Evolutionary conservation across 2,113 vertebrate genomes (phyloP).

Genomic region (Anarrhichthys ocellatus): DNA sequence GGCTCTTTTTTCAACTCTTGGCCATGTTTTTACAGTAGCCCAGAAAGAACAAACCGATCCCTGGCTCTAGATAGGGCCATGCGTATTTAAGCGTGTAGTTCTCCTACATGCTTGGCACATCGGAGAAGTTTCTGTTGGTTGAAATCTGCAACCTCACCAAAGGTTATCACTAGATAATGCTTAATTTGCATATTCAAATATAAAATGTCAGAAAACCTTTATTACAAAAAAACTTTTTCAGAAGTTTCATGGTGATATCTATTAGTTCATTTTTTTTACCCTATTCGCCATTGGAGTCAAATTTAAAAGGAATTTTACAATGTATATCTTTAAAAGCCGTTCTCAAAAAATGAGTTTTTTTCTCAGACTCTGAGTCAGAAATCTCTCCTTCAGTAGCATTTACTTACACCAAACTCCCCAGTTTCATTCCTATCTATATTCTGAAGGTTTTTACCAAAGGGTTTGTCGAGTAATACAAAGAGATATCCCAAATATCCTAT

Average conservation of each 20-base stretch:
- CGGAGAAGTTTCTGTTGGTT: too few species aligned
- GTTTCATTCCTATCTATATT: not conserved
- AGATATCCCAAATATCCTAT: not conserved
- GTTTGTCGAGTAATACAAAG: not conserved
- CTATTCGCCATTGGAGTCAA: not conserved
- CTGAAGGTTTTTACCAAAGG: not conserved
- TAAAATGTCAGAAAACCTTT: not conserved
- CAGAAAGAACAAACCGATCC: not conserved
- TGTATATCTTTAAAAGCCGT: not conserved
- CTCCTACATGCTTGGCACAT: not conserved
- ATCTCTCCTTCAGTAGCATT: not conserved
- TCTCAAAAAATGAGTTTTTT: not conserved
- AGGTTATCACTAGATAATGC: not conserved
- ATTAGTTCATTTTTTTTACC: not conserved
- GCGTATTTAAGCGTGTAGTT: not conserved
- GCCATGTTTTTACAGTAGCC: too few species aligned
- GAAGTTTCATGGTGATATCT: not conserved
- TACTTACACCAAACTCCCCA: not conserved
- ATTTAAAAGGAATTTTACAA: not conserved
- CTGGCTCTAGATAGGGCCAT: not conserved
- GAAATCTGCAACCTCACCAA: too few species aligned
- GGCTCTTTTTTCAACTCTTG: too few species aligned
- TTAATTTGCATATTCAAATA: not conserved
- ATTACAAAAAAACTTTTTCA: not conserved
- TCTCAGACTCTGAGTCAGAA: not conserved